Evolutionary conservation across 2,797 vertebrate genomes (phyloP), one percentile per base, ranked within the genome.

Genomic region (Merluccius polli): DNA sequence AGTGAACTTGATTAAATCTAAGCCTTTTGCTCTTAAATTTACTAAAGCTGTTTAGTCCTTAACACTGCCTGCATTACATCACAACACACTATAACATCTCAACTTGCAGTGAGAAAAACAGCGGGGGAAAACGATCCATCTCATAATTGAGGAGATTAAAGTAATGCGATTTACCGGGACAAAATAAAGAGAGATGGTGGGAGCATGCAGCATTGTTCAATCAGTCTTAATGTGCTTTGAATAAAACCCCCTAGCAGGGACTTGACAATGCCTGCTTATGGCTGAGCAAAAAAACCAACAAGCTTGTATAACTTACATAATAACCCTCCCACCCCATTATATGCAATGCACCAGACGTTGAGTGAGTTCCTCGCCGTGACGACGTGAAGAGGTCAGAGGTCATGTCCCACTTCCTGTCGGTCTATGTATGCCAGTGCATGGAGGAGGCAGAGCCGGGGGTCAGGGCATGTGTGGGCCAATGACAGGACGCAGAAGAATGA

Each of bases 1-100:
- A 85, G 68, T 78, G 71, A 83, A 79, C 83, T 83, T 86, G 86
- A 91, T 91, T 86, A 89, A 82, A 76, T 86, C 83, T 72, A 75
- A 89, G 86, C 69, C 83, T 80, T 83, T 90, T 90, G 81, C 79
- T 78, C 79, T 79, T 81, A 82, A 85, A 88, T 89, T 77, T 68
- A 83, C 75, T n/a, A 72, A 86, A 84, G 73, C 82, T 83, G 76
- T 82, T 59, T 24, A 59, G 52, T 59, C 52, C 52, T 59, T n/a
- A 59, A 59, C 52, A 9, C 21, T 81, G 85, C 82, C 75, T 81
- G 75, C 76, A 70, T 77, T 78, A 81, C 78, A 85, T 75, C 71
- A 77, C 81, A 74, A 76, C 78, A 30, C 71, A 48, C 81, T 78
- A 73, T 72, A 69, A 84, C 80, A 74, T 38, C 18, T 73, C 29